Conservation (phyloP, 1,140 invertebrate genomes). For the Pteromalus puparum region DNA sequence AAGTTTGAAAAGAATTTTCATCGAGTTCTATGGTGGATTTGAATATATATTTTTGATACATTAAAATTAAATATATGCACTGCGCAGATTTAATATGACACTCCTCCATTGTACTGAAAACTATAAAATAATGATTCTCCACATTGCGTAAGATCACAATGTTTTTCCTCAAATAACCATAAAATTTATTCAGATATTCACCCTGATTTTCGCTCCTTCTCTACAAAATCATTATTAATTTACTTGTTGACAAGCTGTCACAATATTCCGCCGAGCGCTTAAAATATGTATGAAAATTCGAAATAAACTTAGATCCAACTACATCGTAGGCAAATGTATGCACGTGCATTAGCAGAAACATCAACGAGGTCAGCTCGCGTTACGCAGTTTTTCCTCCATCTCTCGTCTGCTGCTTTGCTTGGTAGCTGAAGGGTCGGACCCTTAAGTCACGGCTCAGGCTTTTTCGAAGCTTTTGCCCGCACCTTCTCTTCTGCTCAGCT, state of each 20-base stretch:
- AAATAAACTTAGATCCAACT: not conserved
- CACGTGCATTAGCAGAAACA: not conserved
- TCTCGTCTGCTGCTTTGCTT: not conserved
- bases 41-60: no score
- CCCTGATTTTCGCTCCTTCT: not conserved
- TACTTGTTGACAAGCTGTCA: not conserved
- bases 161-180: not conserved
- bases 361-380: not conserved
- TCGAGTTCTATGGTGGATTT: no score
- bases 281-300: not conserved
- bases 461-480: not conserved
- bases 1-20: no score
- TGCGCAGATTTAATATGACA: no score
- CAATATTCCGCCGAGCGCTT: not conserved
- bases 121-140: no score
- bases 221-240: not conserved
- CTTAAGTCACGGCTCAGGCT: not conserved
- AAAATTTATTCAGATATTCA: not conserved
- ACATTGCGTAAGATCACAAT: not conserved
- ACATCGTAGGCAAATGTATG: not conserved
- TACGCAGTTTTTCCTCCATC: not conserved
- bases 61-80: no score
- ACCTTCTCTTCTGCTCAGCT: conserved; percentile 18
- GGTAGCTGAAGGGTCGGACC: not conserved
- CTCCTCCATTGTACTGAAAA: no score